These are phyloP conservation scores for Platycnemis pennipes DNA, from an alignment of 2,888 invertebrate species.

Conservation along the genomic window DNA sequence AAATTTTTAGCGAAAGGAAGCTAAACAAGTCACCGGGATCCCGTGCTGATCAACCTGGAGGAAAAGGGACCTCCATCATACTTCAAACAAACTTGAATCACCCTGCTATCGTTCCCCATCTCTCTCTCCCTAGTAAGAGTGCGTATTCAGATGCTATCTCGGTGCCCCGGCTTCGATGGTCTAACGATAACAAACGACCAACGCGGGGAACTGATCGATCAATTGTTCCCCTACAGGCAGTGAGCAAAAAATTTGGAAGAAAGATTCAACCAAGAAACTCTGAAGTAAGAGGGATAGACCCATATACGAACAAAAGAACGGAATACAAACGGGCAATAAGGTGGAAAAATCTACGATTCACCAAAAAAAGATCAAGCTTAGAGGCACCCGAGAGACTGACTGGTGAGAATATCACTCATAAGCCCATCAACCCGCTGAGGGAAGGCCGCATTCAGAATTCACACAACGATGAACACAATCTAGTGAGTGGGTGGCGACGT, in stretches of 20 bases:
- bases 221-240: not conserved
- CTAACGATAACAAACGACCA: conserved; percentile 16
- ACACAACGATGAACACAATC: not conserved
- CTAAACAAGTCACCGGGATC: too few relatives aligned
- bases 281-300: not conserved
- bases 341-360: not conserved
- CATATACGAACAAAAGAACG: not conserved
- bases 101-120: not conserved
- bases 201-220: not conserved
- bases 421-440: not conserved
- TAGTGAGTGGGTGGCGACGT: not conserved
- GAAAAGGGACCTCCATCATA: not conserved
- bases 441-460: too few relatives aligned
- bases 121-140: not conserved
- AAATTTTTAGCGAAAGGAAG: too few relatives aligned
- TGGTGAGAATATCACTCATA: not conserved
- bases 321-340: not conserved
- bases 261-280: not conserved
- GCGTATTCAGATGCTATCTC: not conserved
- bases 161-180: not conserved
- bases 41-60: not conserved
- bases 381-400: not conserved
- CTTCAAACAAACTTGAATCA: not conserved
- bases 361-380: not conserved
- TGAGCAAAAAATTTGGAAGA: not conserved